Evolutionary conservation across 2,888 invertebrate species (phyloP).

Genomic region (Stictocephala bisonia): DNA sequence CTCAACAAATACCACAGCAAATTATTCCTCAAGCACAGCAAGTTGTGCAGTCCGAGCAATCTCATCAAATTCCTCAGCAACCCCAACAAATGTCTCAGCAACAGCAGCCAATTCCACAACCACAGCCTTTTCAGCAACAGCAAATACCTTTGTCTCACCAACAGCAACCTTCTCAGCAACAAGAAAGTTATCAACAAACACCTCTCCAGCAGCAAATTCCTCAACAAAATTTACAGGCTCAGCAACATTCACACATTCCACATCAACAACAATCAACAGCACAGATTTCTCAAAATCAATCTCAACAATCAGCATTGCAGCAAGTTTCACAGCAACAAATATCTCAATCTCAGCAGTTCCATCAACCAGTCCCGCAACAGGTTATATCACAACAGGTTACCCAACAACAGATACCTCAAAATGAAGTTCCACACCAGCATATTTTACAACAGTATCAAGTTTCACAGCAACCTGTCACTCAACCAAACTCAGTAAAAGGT

Average conservation of each 20-base stretch:
- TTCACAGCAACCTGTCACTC: constrained; percentile 7
- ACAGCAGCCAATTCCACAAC: too few relatives aligned
- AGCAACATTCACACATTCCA: constrained; percentile 37
- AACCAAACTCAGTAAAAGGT: too few relatives aligned
- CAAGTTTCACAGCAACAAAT: constrained; percentile 56
- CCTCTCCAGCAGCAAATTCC: background rate
- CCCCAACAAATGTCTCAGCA: constrained; percentile 31
- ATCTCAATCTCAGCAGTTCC: too few relatives aligned
- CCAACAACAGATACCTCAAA: constrained; percentile 48
- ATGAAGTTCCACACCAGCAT: constrained; percentile 44
- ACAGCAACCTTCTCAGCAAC: background rate
- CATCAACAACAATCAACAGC: too few relatives aligned
- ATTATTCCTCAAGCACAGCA: constrained; percentile 16
- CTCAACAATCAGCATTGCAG: constrained; percentile 62
- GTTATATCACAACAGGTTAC: constrained; percentile 65
- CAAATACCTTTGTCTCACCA: background rate
- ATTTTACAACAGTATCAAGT: constrained; percentile 42
- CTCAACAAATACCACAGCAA: constrained; percentile 60
- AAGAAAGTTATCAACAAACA: constrained; percentile 3
- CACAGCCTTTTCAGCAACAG: background rate
- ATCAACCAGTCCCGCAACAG: too few relatives aligned
- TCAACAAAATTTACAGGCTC: constrained; percentile 62
- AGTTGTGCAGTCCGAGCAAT: background rate
- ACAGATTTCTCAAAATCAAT: constrained; percentile 48
- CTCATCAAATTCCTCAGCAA: constrained; percentile 46